These are phyloP conservation scores for Tubulanus polymorphus DNA, from an alignment of 2,888 invertebrate species.

Conservation along the genomic window DNA sequence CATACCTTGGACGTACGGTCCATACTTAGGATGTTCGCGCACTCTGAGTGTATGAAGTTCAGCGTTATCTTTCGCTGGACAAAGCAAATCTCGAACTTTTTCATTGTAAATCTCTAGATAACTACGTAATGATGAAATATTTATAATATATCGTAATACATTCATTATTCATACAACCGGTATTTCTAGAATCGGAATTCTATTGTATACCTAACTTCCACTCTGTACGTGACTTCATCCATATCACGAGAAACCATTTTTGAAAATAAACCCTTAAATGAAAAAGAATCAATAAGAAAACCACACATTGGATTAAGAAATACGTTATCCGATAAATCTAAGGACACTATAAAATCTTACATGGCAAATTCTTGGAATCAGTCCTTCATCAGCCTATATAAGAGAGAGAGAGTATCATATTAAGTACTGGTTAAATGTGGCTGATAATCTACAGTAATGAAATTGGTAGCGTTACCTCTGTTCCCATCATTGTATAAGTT, in stretches of 20 bases:
- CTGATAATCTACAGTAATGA: neutral
- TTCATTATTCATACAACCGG: neutral
- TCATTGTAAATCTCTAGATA: slow-evolving; percentile 85
- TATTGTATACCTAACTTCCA: slow-evolving; percentile 58
- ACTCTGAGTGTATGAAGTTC: slow-evolving; percentile 75
- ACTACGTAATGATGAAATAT: too few species aligned
- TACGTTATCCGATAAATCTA: neutral
- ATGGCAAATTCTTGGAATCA: slow-evolving; percentile 48
- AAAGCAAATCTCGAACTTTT: slow-evolving; percentile 69
- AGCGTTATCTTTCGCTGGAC: slow-evolving; percentile 42
- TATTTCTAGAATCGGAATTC: too few species aligned
- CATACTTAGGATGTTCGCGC: slow-evolving; percentile 72
- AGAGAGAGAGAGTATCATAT: neutral
- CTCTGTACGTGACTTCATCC: slow-evolving; percentile 41
- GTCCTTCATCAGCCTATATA: slow-evolving; percentile 41
- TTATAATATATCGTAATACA: too few species aligned
- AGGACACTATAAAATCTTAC: slow-evolving; percentile 21
- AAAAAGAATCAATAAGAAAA: slow-evolving; percentile 10
- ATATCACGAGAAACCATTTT: slow-evolving; percentile 33
- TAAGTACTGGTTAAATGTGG: neutral
- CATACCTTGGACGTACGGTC: slow-evolving; percentile 79
- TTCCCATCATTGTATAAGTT: slow-evolving; percentile 82
- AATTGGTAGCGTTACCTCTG: slow-evolving; percentile 7
- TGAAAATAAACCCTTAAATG: slow-evolving; percentile 45
- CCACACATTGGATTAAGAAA: too few species aligned